Conservation (phyloP, 2,888 invertebrate genomes). For the Galeruca laticollis region DNA sequence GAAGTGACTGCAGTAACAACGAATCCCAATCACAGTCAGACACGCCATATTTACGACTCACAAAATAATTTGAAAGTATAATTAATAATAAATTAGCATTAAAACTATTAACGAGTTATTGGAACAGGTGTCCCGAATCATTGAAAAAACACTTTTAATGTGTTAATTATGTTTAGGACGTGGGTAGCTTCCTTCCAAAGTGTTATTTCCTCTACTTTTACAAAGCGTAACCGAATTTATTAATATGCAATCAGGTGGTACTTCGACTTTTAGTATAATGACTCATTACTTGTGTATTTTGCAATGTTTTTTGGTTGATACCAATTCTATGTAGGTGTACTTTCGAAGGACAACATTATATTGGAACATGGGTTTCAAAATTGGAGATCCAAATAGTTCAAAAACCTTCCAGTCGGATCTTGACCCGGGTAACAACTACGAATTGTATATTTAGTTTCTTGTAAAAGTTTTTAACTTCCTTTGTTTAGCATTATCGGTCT, state of each 20-base stretch:
- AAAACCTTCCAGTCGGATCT: too few relatives aligned
- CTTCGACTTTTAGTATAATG: not conserved
- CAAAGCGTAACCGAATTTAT: not conserved
- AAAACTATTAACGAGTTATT: constrained; percentile 37
- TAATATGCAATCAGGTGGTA: not conserved
- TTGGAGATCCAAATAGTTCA: too few relatives aligned
- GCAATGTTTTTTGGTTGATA: too few relatives aligned
- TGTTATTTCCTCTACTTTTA: not conserved
- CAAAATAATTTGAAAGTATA: constrained; percentile 43
- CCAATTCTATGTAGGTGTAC: too few relatives aligned
- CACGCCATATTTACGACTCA: constrained; percentile 28
- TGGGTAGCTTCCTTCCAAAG: constrained; percentile 19
- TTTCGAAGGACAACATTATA: too few relatives aligned
- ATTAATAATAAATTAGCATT: constrained; percentile 40
- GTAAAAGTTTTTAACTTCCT: too few relatives aligned
- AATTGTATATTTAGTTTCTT: too few relatives aligned
- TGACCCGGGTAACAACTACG: too few relatives aligned
- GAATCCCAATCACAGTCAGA: constrained; percentile 28
- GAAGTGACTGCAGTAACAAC: constrained; percentile 20
- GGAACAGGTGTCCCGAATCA: constrained; percentile 41
- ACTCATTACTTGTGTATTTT: not conserved
- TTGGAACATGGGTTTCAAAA: too few relatives aligned
- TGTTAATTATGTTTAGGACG: constrained; percentile 31
- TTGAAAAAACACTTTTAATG: constrained; percentile 36
- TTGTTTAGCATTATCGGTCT: too few relatives aligned